Conservation (phyloP, 2,797 vertebrate species). For the Remorina albescens region DNA sequence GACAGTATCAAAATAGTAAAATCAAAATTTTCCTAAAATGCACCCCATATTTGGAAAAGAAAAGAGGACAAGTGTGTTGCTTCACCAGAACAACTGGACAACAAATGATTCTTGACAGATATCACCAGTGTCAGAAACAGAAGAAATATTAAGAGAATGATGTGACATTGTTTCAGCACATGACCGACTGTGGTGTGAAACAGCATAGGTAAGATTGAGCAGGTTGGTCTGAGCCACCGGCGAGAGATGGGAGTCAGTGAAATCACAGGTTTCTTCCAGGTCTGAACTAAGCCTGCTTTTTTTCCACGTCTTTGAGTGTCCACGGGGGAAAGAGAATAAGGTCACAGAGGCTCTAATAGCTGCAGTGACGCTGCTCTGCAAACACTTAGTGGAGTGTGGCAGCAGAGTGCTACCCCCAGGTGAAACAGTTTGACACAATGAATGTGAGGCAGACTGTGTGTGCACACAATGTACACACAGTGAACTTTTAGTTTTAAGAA, state of each 20-base stretch:
- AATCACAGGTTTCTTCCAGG: conserved; percentile 38
- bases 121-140: conserved; percentile 28
- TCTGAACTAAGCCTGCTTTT: neutral
- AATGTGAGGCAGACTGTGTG: conserved; percentile 7
- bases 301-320: neutral
- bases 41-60: conserved; percentile 46
- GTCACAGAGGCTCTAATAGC: conserved; percentile 8
- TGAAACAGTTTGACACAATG: neutral
- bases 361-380: neutral
- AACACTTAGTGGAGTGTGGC: neutral
- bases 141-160: neutral
- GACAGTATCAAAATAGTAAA: conserved; percentile 84
- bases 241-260: conserved; percentile 25
- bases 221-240: conserved; percentile 17
- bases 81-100: conserved; percentile 8
- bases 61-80: conserved; percentile 21
- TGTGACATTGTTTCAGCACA: conserved; percentile 18
- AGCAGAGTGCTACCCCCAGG: neutral
- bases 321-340: neutral
- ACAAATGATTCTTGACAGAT: conserved; percentile 35
- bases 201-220: conserved; percentile 31
- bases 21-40: conserved; percentile 73
- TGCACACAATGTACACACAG: too few species aligned
- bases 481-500: neutral
- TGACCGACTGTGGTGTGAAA: conserved; percentile 14